Evolutionary conservation across 2,888 invertebrate species (phyloP), one percentile per base, ranked within the genome.

Genomic region (Cephalotes varians): DNA sequence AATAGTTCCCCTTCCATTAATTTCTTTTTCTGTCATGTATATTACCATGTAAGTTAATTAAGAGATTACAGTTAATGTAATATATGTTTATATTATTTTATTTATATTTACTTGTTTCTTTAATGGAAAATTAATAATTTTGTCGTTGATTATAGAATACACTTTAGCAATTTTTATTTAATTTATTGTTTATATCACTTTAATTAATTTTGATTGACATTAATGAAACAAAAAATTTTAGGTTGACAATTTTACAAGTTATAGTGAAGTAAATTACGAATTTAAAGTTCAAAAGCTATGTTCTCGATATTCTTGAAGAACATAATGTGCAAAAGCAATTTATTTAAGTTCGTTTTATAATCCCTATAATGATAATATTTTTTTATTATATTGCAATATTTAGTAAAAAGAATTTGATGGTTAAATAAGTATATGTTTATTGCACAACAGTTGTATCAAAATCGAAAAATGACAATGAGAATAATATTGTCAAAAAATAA

Each of bases 1-100:
- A 94, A 88, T 69, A 92, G 93, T n/a, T 91, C 91, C 1, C 83
- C 82, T 0, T 85, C 82, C 83, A 88, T 89, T 58, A 56, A 79
- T 84, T 31, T 73, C 47, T 82, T 51, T 73, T 60, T 83, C 81
- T 64, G 31, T 25, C n/a, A 62, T 25, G n/a, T n/a, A 58, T 47
- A 40, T 28, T 64, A 25, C 6, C 28, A 10, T 54, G 0, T 54
- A 40, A 44, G 12, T 64, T 62, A 18, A 60, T 47, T 28, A 47
- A 62, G 4, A 31, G 15, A 18, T 37, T 18, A 5, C 28, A n/a
- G 15, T 65, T 31, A 49, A 49, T 51, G 18, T 37, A 76, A 40
- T 40, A 51, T 37, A 18, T 76, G 21, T 54, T 37, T 71, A 25
- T n/a, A 72, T 31, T 58, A 12, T 0, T 28, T 28, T 37, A 25